Evolutionary conservation across 2,797 vertebrate species (phyloP).

Genomic region (Benthosema pterotum): DNA sequence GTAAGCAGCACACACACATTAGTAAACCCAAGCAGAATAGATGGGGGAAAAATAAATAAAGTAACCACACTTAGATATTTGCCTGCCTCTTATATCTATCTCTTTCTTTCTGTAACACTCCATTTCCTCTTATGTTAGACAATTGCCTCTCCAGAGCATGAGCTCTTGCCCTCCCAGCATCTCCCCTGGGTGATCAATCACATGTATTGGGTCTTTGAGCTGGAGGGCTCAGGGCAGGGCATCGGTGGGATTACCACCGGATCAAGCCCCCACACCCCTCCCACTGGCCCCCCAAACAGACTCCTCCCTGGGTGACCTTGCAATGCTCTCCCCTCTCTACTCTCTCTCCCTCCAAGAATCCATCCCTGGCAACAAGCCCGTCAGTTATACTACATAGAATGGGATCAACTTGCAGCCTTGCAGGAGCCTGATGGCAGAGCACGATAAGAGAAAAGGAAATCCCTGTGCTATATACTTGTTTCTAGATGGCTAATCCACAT

Average conservation of each 20-base stretch:
- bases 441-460: not conserved
- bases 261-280: slow-evolving; percentile 30
- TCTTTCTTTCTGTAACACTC: not conserved
- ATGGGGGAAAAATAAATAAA: too few species aligned
- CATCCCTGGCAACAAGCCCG: slow-evolving; percentile 11
- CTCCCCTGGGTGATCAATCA: slow-evolving; percentile 48
- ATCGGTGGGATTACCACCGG: slow-evolving; percentile 45
- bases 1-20: too few species aligned
- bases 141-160: slow-evolving; percentile 41
- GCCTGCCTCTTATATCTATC: too few species aligned
- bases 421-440: slow-evolving; percentile 1
- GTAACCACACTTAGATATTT: too few species aligned
- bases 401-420: slow-evolving; percentile 12
- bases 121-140: slow-evolving; percentile 4
- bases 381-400: slow-evolving; percentile 9
- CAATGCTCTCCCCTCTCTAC: not conserved
- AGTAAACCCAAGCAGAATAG: too few species aligned
- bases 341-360: slow-evolving; percentile 10
- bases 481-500: not conserved
- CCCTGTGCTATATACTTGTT: not conserved
- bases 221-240: slow-evolving; percentile 56
- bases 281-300: slow-evolving; percentile 25
- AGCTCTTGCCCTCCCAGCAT: slow-evolving; percentile 38
- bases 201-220: slow-evolving; percentile 38
- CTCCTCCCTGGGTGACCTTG: slow-evolving; percentile 44